Percentiles rank a stretch among this genome's conserved stretches.
Evolutionary conservation across 2,888 invertebrate species (phyloP).

Genomic region (Dynastes tityus): DNA sequence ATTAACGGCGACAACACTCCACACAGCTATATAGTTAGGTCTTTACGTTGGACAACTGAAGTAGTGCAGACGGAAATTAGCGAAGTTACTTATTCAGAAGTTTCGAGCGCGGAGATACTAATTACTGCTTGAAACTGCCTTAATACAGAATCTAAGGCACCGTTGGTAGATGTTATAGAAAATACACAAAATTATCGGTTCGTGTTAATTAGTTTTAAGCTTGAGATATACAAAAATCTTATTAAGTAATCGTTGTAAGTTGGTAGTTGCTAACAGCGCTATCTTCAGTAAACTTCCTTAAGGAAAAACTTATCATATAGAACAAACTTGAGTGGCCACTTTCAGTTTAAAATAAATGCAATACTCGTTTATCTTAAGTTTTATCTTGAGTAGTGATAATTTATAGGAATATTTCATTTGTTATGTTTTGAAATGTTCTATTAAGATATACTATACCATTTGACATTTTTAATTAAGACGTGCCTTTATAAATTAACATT

Average conservation of each 20-base stretch:
- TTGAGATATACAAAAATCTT: not conserved
- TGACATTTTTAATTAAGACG: no score
- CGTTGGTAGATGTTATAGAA: constrained; percentile 7
- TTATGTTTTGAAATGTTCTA: no score
- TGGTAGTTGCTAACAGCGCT: no score
- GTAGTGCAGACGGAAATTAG: constrained; percentile 35
- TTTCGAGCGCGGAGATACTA: constrained; percentile 7
- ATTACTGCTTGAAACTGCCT: constrained; percentile 32
- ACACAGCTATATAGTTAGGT: not conserved
- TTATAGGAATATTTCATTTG: no score
- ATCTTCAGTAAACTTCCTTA: not conserved
- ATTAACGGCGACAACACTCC: constrained; percentile 18
- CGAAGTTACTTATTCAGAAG: constrained; percentile 40
- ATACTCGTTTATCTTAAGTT: no score
- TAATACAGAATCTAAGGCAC: constrained; percentile 22
- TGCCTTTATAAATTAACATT: no score
- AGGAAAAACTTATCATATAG: no score
- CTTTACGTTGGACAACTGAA: constrained; percentile 26
- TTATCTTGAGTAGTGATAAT: no score
- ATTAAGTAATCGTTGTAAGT: no score
- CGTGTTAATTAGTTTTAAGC: constrained; percentile 32
- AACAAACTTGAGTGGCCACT: no score
- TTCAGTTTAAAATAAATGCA: no score
- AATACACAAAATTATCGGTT: constrained; percentile 13
- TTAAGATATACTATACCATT: no score